Base-by-base conservation (phyloP, 2,888 invertebrate genomes). In the Drosophila buzzatii region DNA sequence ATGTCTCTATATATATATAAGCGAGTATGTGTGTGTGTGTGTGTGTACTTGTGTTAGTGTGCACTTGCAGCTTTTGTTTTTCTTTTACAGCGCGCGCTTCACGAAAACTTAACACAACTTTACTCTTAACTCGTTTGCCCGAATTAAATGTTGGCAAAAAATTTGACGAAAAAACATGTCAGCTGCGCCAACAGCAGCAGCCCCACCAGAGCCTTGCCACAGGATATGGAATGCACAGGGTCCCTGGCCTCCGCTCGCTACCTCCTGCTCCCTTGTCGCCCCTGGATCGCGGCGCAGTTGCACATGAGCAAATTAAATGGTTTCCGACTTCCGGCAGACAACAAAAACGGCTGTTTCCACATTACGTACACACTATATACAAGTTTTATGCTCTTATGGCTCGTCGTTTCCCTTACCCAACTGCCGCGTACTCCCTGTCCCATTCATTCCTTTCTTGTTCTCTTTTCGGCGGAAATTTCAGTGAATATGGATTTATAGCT, bases 221-320 rank as follows among this genome's bases (percentile, higher is more conserved):
- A 75, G 88, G 83, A 82, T 82, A 71, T 67, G 49, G 60, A 69
- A 58, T 47, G 67, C 49, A 49, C 64, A 23, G 61, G 57, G 49
- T 57, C 42, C 58, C 44, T 33, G 45, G 53, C 45, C 37, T 55
- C 47, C 44, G 49, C 55, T 41, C 27, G 27, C 3, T 27, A 6
- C 31, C 27, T 41, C 12, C 41, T 10, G 9, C 3, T 9, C 23
- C 27, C 27, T 27, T 12, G 35, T 18, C 27, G 45, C 49, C 64
- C 61, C 57, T 64, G 68, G 57, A 52, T 71, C 57, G 73, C 68
- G 76, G 63, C 85, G 76, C 84, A 88, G 88, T 84, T 84, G 85
- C 89, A 85, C 85, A 89, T 84, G 86, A 84, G 82, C 85, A 85
- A 89, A 85, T 85, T 85, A 85, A 85, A 85, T 89, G 85, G 87